Percentiles rank a stretch among this genome's conserved stretches.
Evolutionary conservation across 2,797 vertebrate genomes (phyloP).

Genomic region (Prionace glauca): DNA sequence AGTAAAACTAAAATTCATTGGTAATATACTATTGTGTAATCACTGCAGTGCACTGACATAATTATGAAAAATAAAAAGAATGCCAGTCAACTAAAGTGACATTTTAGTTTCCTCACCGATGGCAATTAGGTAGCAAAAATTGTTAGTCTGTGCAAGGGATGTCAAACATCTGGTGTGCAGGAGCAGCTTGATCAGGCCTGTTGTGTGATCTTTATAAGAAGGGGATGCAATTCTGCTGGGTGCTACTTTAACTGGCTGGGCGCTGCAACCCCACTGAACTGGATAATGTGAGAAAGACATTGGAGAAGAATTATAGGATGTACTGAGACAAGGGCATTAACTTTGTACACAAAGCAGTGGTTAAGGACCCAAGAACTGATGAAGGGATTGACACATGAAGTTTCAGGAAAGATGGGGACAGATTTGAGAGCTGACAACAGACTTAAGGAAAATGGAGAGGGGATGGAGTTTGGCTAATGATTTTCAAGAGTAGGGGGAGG

Average conservation of each 20-base stretch:
- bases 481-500: not conserved
- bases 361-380: not conserved
- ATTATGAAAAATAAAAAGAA: not conserved
- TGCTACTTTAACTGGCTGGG: not conserved
- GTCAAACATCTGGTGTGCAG: not conserved
- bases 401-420: not conserved
- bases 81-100: too few relatives aligned
- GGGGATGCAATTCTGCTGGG: not conserved
- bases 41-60: not conserved
- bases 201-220: not conserved
- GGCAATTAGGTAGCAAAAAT: not conserved
- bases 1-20: not conserved
- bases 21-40: not conserved
- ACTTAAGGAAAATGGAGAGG: not conserved
- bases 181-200: not conserved
- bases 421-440: not conserved
- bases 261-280: too few relatives aligned
- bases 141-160: not conserved
- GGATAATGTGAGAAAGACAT: not conserved
- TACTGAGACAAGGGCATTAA: not conserved
- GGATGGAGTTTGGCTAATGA: not conserved
- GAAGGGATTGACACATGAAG: not conserved
- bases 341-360: not conserved
- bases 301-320: not conserved
- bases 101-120: not conserved